Evolutionary conservation across 2,888 invertebrate species (phyloP).

Genomic region (Carcina quercana): DNA sequence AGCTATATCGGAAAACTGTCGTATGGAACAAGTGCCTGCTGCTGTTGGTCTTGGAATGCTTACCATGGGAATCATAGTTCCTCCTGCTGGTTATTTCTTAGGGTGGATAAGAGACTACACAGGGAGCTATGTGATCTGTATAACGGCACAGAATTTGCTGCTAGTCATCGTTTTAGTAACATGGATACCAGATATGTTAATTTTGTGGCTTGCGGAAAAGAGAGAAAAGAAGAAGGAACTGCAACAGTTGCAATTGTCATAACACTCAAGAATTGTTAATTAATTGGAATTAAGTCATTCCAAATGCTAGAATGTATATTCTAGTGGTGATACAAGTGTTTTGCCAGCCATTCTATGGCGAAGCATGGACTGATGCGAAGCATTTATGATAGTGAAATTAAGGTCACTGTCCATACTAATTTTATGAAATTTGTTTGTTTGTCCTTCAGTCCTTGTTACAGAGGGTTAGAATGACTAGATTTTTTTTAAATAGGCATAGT

Average conservation of each 20-base stretch:
- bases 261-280: conserved; percentile 14
- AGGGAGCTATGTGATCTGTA: conserved; percentile 75
- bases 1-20: conserved; percentile 78
- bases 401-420: no score
- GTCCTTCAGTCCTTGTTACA: no score
- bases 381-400: no score
- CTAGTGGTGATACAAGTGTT: no score
- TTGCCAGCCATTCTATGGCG: no score
- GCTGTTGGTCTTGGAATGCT: conserved; percentile 84
- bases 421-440: no score
- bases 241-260: conserved; percentile 32
- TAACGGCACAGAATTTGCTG: conserved; percentile 76
- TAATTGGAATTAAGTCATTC: neutral
- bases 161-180: conserved; percentile 66
- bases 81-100: conserved; percentile 77
- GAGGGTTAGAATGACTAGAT: no score
- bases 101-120: conserved; percentile 81
- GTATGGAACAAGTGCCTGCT: conserved; percentile 74
- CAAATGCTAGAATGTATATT: no score
- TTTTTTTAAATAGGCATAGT: no score
- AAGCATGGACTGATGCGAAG: no score
- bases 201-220: conserved; percentile 41
- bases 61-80: conserved; percentile 79
- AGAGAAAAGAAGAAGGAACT: conserved; percentile 28
- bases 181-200: conserved; percentile 77